These are phyloP conservation scores for Drosophila subpulchrella DNA, from an alignment of 1,140 invertebrate species.

Conservation along the genomic window DNA sequence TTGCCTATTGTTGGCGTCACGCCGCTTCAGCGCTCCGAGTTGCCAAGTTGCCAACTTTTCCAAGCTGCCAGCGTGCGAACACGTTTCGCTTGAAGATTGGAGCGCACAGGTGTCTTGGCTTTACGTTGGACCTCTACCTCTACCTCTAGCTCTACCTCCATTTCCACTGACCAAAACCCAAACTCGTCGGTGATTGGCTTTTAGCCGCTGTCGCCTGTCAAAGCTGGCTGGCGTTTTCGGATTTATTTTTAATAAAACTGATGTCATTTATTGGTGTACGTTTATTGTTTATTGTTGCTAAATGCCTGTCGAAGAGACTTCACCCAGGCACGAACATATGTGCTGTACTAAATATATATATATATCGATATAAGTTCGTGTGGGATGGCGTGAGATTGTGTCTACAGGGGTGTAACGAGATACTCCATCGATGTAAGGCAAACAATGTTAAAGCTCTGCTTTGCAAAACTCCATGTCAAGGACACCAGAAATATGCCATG, in stretches of 20 bases:
- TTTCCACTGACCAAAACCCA: conserved; percentile 31
- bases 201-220: conserved; percentile 48
- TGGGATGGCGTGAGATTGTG: conserved; percentile 32
- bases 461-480: conserved; percentile 24
- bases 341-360: background rate
- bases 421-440: conserved; percentile 8
- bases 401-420: conserved; percentile 35
- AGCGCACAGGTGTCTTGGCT: conserved; percentile 69
- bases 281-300: conserved; percentile 68
- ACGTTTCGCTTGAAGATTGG: conserved; percentile 65
- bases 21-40: conserved; percentile 28
- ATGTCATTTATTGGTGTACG: conserved; percentile 70
- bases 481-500: conserved; percentile 17
- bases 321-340: conserved; percentile 21
- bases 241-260: conserved; percentile 66
- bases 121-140: conserved; percentile 1
- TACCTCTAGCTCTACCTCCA: background rate
- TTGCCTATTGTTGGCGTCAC: conserved; percentile 71
- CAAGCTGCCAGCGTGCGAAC: conserved; percentile 57
- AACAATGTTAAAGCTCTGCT: conserved; percentile 24
- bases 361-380: background rate
- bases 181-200: conserved; percentile 58
- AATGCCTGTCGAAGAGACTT: conserved; percentile 45
- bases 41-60: conserved; percentile 5
- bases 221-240: conserved; percentile 39